Base-by-base conservation (phyloP, 2,113 vertebrate species). In the Tragulus kanchil region DNA sequence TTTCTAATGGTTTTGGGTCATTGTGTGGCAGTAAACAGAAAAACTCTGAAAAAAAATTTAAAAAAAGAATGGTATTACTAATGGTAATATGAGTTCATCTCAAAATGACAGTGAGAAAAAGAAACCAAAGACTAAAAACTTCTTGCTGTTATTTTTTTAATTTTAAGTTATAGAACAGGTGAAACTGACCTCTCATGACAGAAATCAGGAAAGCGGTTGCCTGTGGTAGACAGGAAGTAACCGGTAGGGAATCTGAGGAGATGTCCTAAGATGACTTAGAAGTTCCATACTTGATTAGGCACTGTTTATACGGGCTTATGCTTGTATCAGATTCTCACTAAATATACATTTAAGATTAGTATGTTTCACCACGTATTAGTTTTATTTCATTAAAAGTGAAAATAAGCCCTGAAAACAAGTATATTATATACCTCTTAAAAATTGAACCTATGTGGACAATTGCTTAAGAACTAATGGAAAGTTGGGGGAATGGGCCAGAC, bases 351-450 rank as follows among this genome's bases (percentile, higher is more conserved):
- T 71, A 79, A 17, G 17, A 86, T 64, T 5, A 25, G 14, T 58
- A 5, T 58, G 48, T 79, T 93, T 36, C 36, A 78, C 69, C 77
- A 16, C 85, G 54, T 71, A 23, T 71, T 42, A 69, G 42, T 86
- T 71, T 45, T 45, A 86, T 48, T 50, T 79, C 62, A 86, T 26
- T 69, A 50, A 87, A 87, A 92, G 15, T 87, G 64, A 82, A 91
- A 79, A 65, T 45, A 77, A 87, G 54, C 15, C 45, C 23, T 31
- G 75, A 73, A 83, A 77, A 16, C 19, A 26, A 75, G 42, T 73
- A 1, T 75, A 56, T 83, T 91, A 50, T 75, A 62, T 88, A 54
- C 58, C 56, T 48, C 28, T 87, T 82, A 45, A 87, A 73, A 88
- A 58, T 87, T 50, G 36, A 88, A 56, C 23, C 16, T 48, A 3